Evolutionary conservation across 2,888 invertebrate genomes (phyloP).

Genomic region (Ornithoptera alexandrae): DNA sequence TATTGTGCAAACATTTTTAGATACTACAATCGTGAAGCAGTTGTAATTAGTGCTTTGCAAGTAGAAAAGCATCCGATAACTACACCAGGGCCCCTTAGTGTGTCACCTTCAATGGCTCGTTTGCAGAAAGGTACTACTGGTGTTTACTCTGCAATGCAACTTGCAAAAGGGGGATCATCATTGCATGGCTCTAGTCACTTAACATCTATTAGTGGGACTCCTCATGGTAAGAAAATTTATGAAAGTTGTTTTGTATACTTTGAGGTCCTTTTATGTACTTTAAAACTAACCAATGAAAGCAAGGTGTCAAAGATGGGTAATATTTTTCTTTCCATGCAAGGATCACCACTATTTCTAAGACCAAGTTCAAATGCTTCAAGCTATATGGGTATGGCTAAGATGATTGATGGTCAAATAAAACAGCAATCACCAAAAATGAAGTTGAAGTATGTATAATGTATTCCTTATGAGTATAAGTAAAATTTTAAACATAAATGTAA

Average conservation of each 20-base stretch:
- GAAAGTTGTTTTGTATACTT: background rate
- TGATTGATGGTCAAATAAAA: slow-evolving; percentile 79
- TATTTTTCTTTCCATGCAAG: slow-evolving; percentile 37
- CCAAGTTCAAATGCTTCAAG: slow-evolving; percentile 82
- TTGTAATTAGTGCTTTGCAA: slow-evolving; percentile 95
- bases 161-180: slow-evolving; percentile 73
- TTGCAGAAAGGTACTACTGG: slow-evolving; percentile 75
- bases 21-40: slow-evolving; percentile 95
- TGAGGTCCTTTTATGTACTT: background rate
- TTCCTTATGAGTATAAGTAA: background rate
- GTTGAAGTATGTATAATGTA: slow-evolving; percentile 83
- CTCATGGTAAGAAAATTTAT: slow-evolving; percentile 53
- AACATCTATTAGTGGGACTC: slow-evolving; percentile 83
- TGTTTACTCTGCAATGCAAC: slow-evolving; percentile 74
- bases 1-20: slow-evolving; percentile 60
- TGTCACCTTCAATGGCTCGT: slow-evolving; percentile 83
- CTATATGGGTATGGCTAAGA: slow-evolving; percentile 79
- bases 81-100: slow-evolving; percentile 90
- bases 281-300: background rate
- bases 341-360: slow-evolving; percentile 81
- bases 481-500: too few species aligned
- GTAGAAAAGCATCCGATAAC: slow-evolving; percentile 95
- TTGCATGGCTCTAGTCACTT: slow-evolving; percentile 80
- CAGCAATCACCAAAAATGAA: slow-evolving; percentile 96
- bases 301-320: background rate